A percentile compares a stretch with the other conserved stretches of the same genome.
Evolutionary conservation across 2,888 invertebrate species (phyloP).

Genomic region (Prosopocoilus inquinatus): DNA sequence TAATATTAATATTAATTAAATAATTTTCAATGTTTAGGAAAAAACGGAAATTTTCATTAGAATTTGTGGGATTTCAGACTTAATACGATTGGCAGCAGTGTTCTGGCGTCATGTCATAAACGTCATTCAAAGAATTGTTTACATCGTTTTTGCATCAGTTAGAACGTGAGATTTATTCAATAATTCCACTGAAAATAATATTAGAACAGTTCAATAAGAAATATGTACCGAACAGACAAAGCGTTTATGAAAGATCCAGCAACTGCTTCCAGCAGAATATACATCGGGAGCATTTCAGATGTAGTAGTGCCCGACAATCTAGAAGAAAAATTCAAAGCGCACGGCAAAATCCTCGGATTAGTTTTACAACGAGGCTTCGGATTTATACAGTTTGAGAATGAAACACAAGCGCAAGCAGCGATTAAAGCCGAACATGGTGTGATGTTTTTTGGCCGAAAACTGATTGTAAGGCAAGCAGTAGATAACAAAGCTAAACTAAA

Average conservation of each 20-base stretch:
- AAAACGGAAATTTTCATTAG: too few relatives aligned
- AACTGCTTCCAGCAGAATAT: slow-evolving; percentile 73
- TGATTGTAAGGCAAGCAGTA: slow-evolving; percentile 64
- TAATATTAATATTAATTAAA: too few relatives aligned
- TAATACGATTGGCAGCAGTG: too few relatives aligned
- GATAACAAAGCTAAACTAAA: slow-evolving; percentile 43
- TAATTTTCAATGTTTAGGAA: too few relatives aligned
- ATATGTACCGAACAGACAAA: slow-evolving; percentile 49
- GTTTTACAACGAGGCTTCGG: slow-evolving; percentile 79
- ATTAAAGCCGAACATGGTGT: slow-evolving; percentile 69
- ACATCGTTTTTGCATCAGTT: too few relatives aligned
- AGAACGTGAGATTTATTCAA: too few relatives aligned
- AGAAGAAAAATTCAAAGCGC: slow-evolving; percentile 72
- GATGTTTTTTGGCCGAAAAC: slow-evolving; percentile 68
- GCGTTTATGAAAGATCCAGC: slow-evolving; percentile 69
- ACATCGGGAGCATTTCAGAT: slow-evolving; percentile 73
- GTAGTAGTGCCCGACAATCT: slow-evolving; percentile 60
- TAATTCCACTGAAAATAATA: too few relatives aligned
- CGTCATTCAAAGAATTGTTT: too few relatives aligned
- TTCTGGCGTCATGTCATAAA: too few relatives aligned
- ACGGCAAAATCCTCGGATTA: slow-evolving; percentile 70
- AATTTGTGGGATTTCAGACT: too few relatives aligned
- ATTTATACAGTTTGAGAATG: slow-evolving; percentile 81
- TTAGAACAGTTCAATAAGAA: too few relatives aligned
- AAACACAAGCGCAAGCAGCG: slow-evolving; percentile 71